Base-by-base conservation (phyloP, 1,140 invertebrate species). In the Melipona quadrifasciata region DNA sequence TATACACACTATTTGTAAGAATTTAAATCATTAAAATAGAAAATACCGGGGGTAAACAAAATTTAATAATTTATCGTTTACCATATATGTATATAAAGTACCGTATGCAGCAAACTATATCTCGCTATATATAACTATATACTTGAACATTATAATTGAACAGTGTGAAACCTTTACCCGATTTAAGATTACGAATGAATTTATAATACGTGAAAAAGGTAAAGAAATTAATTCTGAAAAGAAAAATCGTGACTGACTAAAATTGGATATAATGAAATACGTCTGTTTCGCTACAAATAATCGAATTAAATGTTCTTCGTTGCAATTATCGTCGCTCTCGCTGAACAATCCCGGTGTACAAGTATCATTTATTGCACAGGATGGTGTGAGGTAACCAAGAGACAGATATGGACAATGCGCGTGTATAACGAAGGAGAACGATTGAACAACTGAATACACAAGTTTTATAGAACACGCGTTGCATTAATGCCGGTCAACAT, bases 401-500 rank as follows among this genome's bases (percentile, higher is more conserved):
- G 39, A 11, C 16, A 72, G 47, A 31, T 31, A 24, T 27, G 47
- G 34, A 51, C 34, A 71, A 71, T 19, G 12, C 16, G 16, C 27
- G 6, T 65, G 14, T 17, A 65, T 61, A 61, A 31, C 68, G 21
- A 65, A 75, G 39, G 67, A 47, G 39, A 80, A 68, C 34, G 65
- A 71, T 74, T 72, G 79, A 74, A 78, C 68, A 89, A 86, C 79
- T 78, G 77, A 80, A 73, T 73, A 64, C 82, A 86, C 84, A 68
- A 74, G 55, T 80, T 82, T 86, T 75, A 70, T 74, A 67, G 67
- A 70, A 82, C 74, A 86, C 78, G 65, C 78, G 80, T 76, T 67
- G 87, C 89, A 90, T 89, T 89, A 92, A 92, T 89, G 90, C 81
- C 78, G 90, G 87, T 91, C 89, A 89, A 89, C 92, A 91, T 90